Evolutionary conservation across 2,888 invertebrate species (phyloP), one percentile per base, ranked within the genome.

Genomic region (Tricholauxania praeusta): DNA sequence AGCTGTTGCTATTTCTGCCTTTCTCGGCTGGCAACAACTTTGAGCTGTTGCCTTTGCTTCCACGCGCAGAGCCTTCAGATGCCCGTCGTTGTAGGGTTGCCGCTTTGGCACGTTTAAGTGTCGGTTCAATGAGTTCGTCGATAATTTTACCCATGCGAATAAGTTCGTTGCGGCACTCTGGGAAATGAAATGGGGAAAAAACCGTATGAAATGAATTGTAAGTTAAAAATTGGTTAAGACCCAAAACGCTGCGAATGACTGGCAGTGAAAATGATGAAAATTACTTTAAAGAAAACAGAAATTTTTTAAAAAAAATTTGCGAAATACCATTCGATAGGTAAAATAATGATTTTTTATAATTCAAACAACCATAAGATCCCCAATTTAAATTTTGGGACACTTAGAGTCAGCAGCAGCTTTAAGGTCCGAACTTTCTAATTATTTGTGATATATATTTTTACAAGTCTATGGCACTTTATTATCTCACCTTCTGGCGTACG

Each of bases 101-200:
- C 53, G 72, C 60, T 68, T 66, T 74, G 49, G 78, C 77, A 70
- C 76, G 73, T 74, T 74, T 75, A 68, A 77, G 76, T 72, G 76
- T 77, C 69, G 79, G 87, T 22, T 82, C 83, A 68, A 87, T 86
- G 78, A 87, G 78, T 62, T 83, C 78, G 62, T 87, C 87, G 68
- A 87, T 87, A 39, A 86, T 80, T 74, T 83, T 83, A 22, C 84
- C 82, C 77, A 87, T 82, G 51, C 86, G 81, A 55, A 81, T 77
- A 7, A 87, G 77, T 75, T 87, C 88, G 66, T 80, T 84, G 48
- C 85, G 83, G 69, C 84, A 84, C 72, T 84, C 85, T 84, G 10
- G 28, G 19, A 3, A 14, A 39, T 15, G 32, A n/a, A 3, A 48
- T n/a, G 19, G 49, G 19, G 12, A 14, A 64, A 28, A 3, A 47